phyloP scores from a whole-genome alignment of 1,140 invertebrate genomes.

The Ganaspis sp. region DNA sequence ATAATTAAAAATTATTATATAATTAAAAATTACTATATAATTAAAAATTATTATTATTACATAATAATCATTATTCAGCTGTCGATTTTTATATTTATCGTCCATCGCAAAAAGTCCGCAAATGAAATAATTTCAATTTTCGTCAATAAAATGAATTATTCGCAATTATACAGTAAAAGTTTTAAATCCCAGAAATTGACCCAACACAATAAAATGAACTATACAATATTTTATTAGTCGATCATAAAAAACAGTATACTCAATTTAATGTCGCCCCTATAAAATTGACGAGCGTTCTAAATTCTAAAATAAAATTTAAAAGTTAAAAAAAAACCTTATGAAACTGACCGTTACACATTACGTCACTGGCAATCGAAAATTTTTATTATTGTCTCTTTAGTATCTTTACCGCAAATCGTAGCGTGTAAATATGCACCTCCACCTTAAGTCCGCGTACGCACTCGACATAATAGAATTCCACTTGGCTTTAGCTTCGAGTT shows the following conservation, averaged over 20 bases:
- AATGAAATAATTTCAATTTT: no score
- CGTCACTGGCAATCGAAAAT: constrained; percentile 9
- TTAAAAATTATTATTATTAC: no score
- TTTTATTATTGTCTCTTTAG: not conserved
- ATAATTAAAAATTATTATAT: no score
- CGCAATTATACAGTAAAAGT: not conserved
- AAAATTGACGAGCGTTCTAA: not conserved
- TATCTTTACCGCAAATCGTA: constrained; percentile 25
- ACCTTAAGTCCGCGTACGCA: constrained; percentile 43
- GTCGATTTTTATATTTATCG: no score
- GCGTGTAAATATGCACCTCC: constrained; percentile 56
- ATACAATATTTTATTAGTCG: not conserved
- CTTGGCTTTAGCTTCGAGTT: constrained; percentile 55
- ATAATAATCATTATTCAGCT: no score
- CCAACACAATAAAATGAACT: not conserved
- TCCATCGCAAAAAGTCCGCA: no score
- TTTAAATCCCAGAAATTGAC: not conserved
- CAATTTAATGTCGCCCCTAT: not conserved
- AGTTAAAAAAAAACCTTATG: not conserved
- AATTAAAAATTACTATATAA: no score
- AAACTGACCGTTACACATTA: constrained; percentile 10
- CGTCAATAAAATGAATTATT: no score
- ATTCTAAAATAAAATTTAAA: not conserved
- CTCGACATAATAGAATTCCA: constrained; percentile 62
- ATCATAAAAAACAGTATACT: not conserved